These are phyloP conservation scores for Marasmarcha lunaedactyla DNA, from an alignment of 2,888 invertebrate genomes.

Conservation along the genomic window DNA sequence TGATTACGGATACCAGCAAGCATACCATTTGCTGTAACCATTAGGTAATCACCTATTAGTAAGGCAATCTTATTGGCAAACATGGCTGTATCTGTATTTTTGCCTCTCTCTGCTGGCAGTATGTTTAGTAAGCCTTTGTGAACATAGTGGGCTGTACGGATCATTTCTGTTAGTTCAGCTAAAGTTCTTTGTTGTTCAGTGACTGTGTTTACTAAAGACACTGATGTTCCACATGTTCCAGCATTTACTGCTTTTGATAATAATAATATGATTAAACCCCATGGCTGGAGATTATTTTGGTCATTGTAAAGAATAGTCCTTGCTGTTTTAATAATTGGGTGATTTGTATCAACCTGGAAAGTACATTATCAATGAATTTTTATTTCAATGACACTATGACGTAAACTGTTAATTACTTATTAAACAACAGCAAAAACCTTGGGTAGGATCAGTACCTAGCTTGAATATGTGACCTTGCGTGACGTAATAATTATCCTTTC, in stretches of 20 bases:
- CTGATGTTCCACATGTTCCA: slow-evolving; percentile 56
- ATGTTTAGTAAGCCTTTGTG: slow-evolving; percentile 74
- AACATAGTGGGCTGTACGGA: slow-evolving; percentile 85
- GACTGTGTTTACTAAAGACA: slow-evolving; percentile 69
- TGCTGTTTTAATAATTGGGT: slow-evolving; percentile 87
- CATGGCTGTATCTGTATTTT: slow-evolving; percentile 76
- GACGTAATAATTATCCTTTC: not conserved
- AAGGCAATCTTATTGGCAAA: slow-evolving; percentile 92
- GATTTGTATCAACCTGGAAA: slow-evolving; percentile 80
- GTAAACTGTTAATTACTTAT: not conserved
- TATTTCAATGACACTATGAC: no score
- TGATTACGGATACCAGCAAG: slow-evolving; percentile 77
- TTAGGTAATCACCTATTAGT: slow-evolving; percentile 86
- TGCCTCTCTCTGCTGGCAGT: slow-evolving; percentile 52
- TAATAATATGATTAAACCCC: slow-evolving; percentile 85
- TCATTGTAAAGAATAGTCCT: slow-evolving; percentile 86
- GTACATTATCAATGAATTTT: not conserved
- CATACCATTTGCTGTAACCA: slow-evolving; percentile 85
- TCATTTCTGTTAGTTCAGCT: slow-evolving; percentile 86
- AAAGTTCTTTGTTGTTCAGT: slow-evolving; percentile 61
- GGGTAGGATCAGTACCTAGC: not conserved
- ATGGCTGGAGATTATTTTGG: slow-evolving; percentile 85
- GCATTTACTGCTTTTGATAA: slow-evolving; percentile 81
- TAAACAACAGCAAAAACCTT: not conserved
- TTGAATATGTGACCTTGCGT: not conserved